A percentile compares a stretch with the other conserved stretches of the same genome.
Conservation (phyloP, 2,113 vertebrate genomes). For the Phaethornis superciliosus region DNA sequence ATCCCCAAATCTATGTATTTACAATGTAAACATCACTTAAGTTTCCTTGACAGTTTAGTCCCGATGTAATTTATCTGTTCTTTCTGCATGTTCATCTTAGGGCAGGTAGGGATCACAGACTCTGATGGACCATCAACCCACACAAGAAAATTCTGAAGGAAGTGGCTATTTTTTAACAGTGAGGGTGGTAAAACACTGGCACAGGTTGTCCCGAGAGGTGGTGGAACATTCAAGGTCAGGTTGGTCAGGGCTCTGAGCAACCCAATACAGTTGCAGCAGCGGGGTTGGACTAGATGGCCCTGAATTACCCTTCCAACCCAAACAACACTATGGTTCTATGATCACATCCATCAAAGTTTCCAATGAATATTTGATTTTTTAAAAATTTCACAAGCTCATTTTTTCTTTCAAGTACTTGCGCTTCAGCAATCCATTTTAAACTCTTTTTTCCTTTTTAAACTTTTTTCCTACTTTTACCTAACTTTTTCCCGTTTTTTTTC, state of each 20-base stretch:
- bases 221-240: not conserved
- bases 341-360: not conserved
- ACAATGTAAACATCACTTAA: not conserved
- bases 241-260: fast-evolving
- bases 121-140: fast-evolving
- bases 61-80: not conserved
- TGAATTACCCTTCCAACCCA: not conserved
- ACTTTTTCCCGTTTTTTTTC: no score
- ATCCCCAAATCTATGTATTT: not conserved
- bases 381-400: not conserved
- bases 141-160: not conserved
- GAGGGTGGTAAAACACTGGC: not conserved
- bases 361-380: not conserved
- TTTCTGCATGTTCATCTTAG: fast-evolving
- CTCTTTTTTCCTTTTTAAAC: no score
- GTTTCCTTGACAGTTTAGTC: not conserved
- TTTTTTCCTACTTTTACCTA: not conserved
- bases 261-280: not conserved
- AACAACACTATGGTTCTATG: not conserved
- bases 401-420: not conserved
- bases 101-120: not conserved
- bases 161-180: not conserved
- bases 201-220: not conserved
- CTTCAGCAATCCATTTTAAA: not conserved
- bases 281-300: not conserved